Conservation (phyloP, 2,888 invertebrate species). For the Chrysina gloriosa region DNA sequence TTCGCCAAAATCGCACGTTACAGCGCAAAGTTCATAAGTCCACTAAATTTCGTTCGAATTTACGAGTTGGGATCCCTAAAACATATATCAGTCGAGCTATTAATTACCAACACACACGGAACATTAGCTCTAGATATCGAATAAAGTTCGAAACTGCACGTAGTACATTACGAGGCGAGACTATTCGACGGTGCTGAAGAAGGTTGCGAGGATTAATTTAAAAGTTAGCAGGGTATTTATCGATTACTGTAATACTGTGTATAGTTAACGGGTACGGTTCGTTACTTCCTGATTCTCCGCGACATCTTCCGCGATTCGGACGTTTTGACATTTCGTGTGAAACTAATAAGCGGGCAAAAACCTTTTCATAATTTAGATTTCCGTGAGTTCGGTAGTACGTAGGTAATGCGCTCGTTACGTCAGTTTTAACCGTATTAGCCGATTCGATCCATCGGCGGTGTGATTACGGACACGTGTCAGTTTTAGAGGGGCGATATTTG, state of each 20-base stretch:
- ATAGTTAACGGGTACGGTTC: background rate
- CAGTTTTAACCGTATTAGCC: constrained; percentile 2
- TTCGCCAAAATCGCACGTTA: too few relatives aligned
- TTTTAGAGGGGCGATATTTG: background rate
- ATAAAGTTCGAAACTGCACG: constrained; percentile 16
- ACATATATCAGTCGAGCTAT: background rate
- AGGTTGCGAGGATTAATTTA: background rate
- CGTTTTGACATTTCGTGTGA: constrained; percentile 28
- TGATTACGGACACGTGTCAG: background rate
- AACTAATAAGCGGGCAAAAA: constrained; percentile 24
- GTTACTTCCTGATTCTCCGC: background rate
- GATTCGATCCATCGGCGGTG: background rate
- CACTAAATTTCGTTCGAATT: background rate
- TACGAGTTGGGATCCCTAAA: constrained; percentile 1
- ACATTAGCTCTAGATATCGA: constrained; percentile 2
- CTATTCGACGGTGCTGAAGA: background rate
- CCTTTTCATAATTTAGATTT: constrained; percentile 16
- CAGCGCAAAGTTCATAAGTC: too few relatives aligned
- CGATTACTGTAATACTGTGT: constrained; percentile 2
- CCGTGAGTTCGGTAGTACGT: background rate
- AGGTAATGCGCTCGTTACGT: background rate
- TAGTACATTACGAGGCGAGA: background rate
- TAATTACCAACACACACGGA: constrained; percentile 8
- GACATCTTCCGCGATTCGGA: background rate
- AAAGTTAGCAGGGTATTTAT: constrained; percentile 4